Evolutionary conservation across 2,888 invertebrate genomes (phyloP), one percentile per base, ranked within the genome.

Genomic region (Conchocele bisecta): DNA sequence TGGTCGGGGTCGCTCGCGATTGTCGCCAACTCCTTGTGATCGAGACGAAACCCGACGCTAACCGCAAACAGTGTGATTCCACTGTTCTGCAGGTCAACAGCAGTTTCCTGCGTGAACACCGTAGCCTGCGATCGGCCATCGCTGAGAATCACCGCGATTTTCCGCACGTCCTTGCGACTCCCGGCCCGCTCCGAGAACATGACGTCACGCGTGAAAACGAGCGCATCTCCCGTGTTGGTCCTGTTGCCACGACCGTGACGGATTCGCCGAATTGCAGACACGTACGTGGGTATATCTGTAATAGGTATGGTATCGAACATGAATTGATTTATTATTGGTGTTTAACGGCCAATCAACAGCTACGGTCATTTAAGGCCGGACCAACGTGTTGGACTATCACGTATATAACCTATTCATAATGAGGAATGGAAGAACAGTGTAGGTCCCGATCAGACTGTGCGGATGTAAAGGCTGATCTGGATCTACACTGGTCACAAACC

Each of bases 141-240:
- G 4, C 87, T 89, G 50, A 89, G 79, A 31, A 89, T 81, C 7
- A 89, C 77, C 17, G 81, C 84, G 24, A 89, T 82, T 48, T 83
- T 81, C 1, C 84, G 73, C 4, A 83, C 84, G 37, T 77, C 80
- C 1, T 41, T 15, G 3, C 88, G 72, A 1, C 73, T 77, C 0
- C 83, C 81, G 15, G 58, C 57, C 29, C 75, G 39, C 1, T 57
- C 35, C 11, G 59, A 59, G 53, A 84, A 82, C 82, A 87, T 83
- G 64, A 76, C 59, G 17, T 79, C 60, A 15, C 82, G 59, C 17
- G 82, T 75, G 57, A 74, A 85, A 3, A 67, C 39, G 3, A 88
- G 41, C 2, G 86, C 87, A 4, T 74, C 78, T n/a, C 83, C 82
- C 0, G 87, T 87, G 70, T 84, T 81, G 2, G 86, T 87, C 46